A percentile compares a stretch with the other conserved stretches of the same genome.
These are phyloP conservation scores for Zelostemma sp. DNA, from an alignment of 1,140 invertebrate genomes.

Conservation along the genomic window DNA sequence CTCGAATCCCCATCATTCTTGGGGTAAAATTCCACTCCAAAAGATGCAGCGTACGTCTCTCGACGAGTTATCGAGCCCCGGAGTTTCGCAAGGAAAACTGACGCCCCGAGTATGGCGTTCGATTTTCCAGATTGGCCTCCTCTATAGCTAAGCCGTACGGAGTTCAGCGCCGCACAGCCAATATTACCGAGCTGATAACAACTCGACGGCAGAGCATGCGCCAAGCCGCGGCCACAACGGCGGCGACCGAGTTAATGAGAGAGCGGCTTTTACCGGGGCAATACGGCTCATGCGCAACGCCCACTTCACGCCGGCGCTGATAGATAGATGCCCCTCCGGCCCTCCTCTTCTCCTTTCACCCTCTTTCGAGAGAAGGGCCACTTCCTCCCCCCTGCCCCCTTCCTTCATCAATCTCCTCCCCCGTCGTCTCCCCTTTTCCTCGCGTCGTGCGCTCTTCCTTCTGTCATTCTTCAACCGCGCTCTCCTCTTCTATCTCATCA, in stretches of 20 bases:
- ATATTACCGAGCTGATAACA: slow-evolving; percentile 46
- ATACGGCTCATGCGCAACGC: slow-evolving; percentile 70
- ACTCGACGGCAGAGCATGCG: slow-evolving; percentile 40
- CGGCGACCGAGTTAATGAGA: slow-evolving; percentile 70
- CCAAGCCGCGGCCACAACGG: slow-evolving; percentile 45
- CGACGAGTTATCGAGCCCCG: no score
- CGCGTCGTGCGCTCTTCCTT: background rate
- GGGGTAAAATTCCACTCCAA: no score
- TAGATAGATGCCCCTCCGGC: slow-evolving; percentile 69
- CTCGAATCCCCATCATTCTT: no score
- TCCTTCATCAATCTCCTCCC: slow-evolving; percentile 47
- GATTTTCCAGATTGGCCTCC: slow-evolving; percentile 8
- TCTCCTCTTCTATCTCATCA: background rate
- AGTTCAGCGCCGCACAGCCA: slow-evolving; percentile 14
- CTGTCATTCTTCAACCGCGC: slow-evolving; percentile 8
- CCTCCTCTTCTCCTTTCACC: slow-evolving; percentile 33
- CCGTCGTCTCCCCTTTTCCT: slow-evolving; percentile 31
- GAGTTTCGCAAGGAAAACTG: no score
- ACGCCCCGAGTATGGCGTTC: no score
- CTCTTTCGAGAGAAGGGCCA: slow-evolving; percentile 29
- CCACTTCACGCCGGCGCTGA: slow-evolving; percentile 71
- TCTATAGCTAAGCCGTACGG: slow-evolving; percentile 17
- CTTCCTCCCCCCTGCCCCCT: slow-evolving; percentile 30
- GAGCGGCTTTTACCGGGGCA: slow-evolving; percentile 68
- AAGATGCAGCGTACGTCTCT: no score